Evolutionary conservation across 2,888 invertebrate species (phyloP).

Genomic region (Dasysyrphus tricinctus): DNA sequence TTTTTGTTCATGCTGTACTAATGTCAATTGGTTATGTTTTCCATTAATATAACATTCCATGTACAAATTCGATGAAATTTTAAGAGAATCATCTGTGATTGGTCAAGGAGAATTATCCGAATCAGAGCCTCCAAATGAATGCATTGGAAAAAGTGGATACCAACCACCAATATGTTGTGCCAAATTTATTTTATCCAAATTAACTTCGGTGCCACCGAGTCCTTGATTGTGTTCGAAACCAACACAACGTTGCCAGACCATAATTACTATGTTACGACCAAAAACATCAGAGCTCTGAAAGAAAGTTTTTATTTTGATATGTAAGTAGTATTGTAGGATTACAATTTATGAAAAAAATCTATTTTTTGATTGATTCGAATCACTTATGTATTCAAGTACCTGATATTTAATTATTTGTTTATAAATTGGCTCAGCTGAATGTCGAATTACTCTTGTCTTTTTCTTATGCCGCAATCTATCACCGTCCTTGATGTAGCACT

Average conservation of each 20-base stretch:
- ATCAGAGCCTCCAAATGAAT: slow-evolving; percentile 90
- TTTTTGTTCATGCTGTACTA: slow-evolving; percentile 34
- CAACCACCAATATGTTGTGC: slow-evolving; percentile 93
- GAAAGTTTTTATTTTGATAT: not conserved
- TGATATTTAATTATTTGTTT: slow-evolving; percentile 95
- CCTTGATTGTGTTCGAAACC: slow-evolving; percentile 93
- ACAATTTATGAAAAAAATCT: too few relatives aligned
- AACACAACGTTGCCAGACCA: slow-evolving; percentile 96
- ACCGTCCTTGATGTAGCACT: slow-evolving; percentile 95
- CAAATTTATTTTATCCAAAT: slow-evolving; percentile 90
- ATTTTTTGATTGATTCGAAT: not conserved
- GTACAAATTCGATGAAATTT: slow-evolving; percentile 20
- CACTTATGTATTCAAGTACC: slow-evolving; percentile 80
- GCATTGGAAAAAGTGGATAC: slow-evolving; percentile 96
- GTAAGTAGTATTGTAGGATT: too few relatives aligned
- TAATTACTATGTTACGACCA: slow-evolving; percentile 92
- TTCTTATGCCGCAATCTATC: slow-evolving; percentile 95
- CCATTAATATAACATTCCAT: slow-evolving; percentile 23
- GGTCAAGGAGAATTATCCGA: slow-evolving; percentile 84
- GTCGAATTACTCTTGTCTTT: slow-evolving; percentile 93
- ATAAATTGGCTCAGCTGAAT: slow-evolving; percentile 93
- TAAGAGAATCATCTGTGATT: slow-evolving; percentile 78
- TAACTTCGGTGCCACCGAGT: slow-evolving; percentile 93
- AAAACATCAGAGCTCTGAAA: slow-evolving; percentile 88
- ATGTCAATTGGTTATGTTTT: not conserved